Base-by-base conservation (phyloP, 1,140 invertebrate genomes). In the Hypsibius dujardini region DNA sequence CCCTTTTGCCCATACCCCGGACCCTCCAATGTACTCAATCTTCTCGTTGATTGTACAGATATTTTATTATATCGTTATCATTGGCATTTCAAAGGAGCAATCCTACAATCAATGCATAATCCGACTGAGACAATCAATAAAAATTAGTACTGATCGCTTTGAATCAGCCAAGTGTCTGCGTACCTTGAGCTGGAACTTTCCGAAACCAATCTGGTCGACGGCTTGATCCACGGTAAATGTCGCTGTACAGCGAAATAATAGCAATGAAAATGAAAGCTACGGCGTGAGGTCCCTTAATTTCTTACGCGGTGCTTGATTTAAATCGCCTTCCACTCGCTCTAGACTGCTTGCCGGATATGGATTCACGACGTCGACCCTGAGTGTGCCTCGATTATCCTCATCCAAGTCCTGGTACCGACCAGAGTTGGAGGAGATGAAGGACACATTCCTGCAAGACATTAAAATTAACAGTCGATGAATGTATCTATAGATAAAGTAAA, bases 171-270 rank as follows among this genome's bases (percentile, higher is more conserved):
- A 74, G 40, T 82, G n/a, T n/a, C n/a, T 75, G 12, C 80, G 80
- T 14, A 83, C 75, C 67, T 93, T 92, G 0, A 95, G 86, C 86
- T 95, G 93, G 80, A 95, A 95, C 82, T 87, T 90, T 42, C 93
- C 93, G 84, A 96, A 96, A 2, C 93, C 93, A 72, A 95, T 83
- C 1, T 87, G 85, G 83, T 95, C 94, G n/a, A 96, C 90, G 69
- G 92, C 92, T 80, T 95, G 90, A 75, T 90, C 89, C 1, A 95
- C 88, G 47, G 92, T 95, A 77, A 88, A 95, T n/a, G 89, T 90
- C 80, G 92, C 91, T 90, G 79, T 73, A 73, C 70, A 56, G n/a
- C 7, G 50, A n/a, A 56, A n/a, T 56, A 56, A 7, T 56, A n/a
- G 7, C 7, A n/a, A n/a, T 56, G 50, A 7, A n/a, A n/a, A 56